These are phyloP conservation scores for Pycnonotus jocosus DNA, from an alignment of 2,113 vertebrate species.

Conservation along the genomic window DNA sequence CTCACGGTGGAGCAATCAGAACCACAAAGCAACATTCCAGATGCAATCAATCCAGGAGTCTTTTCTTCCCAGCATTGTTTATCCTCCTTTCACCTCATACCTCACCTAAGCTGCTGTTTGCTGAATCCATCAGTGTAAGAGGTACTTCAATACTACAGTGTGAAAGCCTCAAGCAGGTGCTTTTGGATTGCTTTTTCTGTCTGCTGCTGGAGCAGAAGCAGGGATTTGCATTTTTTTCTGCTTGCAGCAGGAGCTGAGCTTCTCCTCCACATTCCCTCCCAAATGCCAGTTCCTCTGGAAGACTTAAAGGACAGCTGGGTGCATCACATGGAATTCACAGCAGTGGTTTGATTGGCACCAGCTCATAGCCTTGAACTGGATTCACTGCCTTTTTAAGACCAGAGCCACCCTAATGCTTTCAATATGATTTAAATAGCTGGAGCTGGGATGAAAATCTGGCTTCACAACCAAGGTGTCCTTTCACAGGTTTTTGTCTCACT, in stretches of 20 bases:
- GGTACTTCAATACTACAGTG: not conserved
- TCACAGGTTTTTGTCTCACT: not conserved
- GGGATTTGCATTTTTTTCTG: constrained; percentile 12
- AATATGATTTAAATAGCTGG: not conserved
- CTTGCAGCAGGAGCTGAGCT: not conserved
- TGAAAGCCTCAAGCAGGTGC: not conserved
- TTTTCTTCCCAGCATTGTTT: not conserved
- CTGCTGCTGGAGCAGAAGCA: not conserved
- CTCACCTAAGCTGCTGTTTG: not conserved
- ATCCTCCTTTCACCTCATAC: not conserved
- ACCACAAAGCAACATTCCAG: not conserved
- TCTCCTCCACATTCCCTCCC: not conserved
- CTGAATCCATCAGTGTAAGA: not conserved
- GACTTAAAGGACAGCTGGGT: not conserved
- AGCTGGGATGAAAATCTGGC: not conserved
- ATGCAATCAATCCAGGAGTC: not conserved
- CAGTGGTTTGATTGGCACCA: not conserved
- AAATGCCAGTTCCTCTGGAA: not conserved
- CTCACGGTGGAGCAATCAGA: not conserved
- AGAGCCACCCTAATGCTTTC: not conserved
- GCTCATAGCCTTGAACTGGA: not conserved
- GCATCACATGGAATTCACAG: not conserved
- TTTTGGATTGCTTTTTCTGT: not conserved
- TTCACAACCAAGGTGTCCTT: not conserved
- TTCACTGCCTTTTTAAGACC: not conserved